These are phyloP conservation scores for Taenaris catops DNA, from an alignment of 2,888 invertebrate species.

Conservation along the genomic window DNA sequence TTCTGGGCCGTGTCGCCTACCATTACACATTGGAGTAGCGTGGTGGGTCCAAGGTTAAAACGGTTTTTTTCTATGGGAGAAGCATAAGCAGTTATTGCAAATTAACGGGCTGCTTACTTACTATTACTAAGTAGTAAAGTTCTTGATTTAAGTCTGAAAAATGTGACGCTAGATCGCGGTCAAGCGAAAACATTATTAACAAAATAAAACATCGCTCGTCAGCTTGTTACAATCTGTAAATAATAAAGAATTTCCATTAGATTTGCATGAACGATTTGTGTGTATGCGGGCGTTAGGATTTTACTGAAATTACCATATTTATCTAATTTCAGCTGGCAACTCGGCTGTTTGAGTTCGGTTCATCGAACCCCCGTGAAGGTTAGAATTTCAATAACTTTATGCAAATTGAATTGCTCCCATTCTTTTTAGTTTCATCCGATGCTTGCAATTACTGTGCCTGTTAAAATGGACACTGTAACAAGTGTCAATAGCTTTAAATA, in stretches of 20 bases:
- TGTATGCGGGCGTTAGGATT: slow-evolving; percentile 21
- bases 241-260: slow-evolving; percentile 11
- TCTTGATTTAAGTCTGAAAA: too few relatives aligned
- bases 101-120: too few relatives aligned
- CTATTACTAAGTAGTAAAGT: too few relatives aligned
- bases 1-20: too few relatives aligned
- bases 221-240: slow-evolving; percentile 3
- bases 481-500: too few relatives aligned
- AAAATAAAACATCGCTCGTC: neutral
- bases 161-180: neutral
- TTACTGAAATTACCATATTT: slow-evolving; percentile 9
- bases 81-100: too few relatives aligned
- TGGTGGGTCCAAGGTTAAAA: too few relatives aligned
- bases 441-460: too few relatives aligned
- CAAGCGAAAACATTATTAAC: neutral
- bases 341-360: slow-evolving; percentile 8
- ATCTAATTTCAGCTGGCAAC: slow-evolving; percentile 11
- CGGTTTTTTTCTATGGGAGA: too few relatives aligned
- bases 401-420: slow-evolving; percentile 7
- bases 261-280: slow-evolving; percentile 22
- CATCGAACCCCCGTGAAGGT: slow-evolving; percentile 15
- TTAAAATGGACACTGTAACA: too few relatives aligned
- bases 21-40: too few relatives aligned
- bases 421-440: neutral
- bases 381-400: slow-evolving; percentile 11